Base-by-base conservation (phyloP, 2,888 invertebrate species). In the Eupeodes luniger region DNA sequence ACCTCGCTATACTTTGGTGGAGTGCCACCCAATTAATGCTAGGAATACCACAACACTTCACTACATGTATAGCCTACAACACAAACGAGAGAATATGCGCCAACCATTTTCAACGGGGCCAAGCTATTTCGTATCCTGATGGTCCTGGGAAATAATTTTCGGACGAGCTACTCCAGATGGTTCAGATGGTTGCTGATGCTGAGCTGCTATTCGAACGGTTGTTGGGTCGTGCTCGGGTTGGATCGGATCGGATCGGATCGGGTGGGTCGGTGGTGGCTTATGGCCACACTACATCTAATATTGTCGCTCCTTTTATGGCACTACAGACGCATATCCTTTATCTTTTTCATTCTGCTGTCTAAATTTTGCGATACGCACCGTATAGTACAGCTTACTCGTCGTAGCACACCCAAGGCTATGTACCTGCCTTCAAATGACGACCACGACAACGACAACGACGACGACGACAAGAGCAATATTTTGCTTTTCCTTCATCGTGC, bases 241-340 rank as follows among this genome's bases (percentile, higher is more conserved):
- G 14, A 19, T 19, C 19, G 19, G 19, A 19, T 19, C 19, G 19
- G 19, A 19, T 47, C 40, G 11, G 36, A 19, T 12, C 36, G 49
- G 34, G 11, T 9, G 14, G 5, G 47, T 49, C 7, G 55, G 27
- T 12, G 53, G 19, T 19, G 66, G 57, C 67, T 62, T 53, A 40
- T 40, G 74, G 62, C 61, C 69, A 36, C 62, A 70, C 88, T 81
- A 40, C 40, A 7, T 80, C 85, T 84, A 57, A 85, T 85, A 55
- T 75, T 81, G 85, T 67, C 70, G 81, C 78, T 85, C 81, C 81
- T 84, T 87, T 85, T 81, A 85, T 75, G 57, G 85, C 64, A 85
- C 55, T 78, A 69, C 78, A 81, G 75, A 78, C 88, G 88, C 85
- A 88, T 85, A 88, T 85, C 81, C 88, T 85, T 88, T 85, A 85